Evolutionary conservation across 2,888 invertebrate species (phyloP), one percentile per base, ranked within the genome.

Genomic region (Furcula furcula): DNA sequence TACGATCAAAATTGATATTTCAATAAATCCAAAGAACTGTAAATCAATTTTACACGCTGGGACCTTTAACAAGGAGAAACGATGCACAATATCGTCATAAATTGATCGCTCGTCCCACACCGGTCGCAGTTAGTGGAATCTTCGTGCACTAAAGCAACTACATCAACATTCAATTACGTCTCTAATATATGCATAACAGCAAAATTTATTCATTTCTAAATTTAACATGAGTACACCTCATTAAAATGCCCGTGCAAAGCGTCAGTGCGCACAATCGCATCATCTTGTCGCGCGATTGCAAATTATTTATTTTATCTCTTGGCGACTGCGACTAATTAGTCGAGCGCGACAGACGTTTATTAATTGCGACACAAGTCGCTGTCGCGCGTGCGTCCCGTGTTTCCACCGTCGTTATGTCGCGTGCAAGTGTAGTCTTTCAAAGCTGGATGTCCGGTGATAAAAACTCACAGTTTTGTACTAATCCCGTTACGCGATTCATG

Each of bases 361-460:
- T 85, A 86, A 87, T 87, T 81, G 83, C 80, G 66, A 83, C 84
- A 80, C 76, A 68, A 76, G 79, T 80, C 69, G 51, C 68, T 72
- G 81, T 76, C 75, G 65, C 36, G 42, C 30, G 12, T 42, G 30
- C 40, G 48, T 49, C 58, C 44, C 53, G 55, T 49, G 63, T 47
- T 59, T 62, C 64, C 61, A 63, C 66, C 49, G 48, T 49, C 53
- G 59, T 71, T 73, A 71, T 74, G 62, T 62, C 47, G 52, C 58
- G 26, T 26, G 56, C 62, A n/a, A 62, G 72, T 73, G 71, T 78
- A 63, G 66, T 62, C 70, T 79, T 80, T 76, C 76, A 76, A 72
- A 74, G 78, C 62, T 55, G 57, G 50, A 52, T 58, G 38, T 44
- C 35, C 38, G 54, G 39, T 61, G 63, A 63, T 66, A 62, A 63